phyloP scores from a whole-genome alignment of 2,797 vertebrate genomes.

The Acanthis flammea region DNA sequence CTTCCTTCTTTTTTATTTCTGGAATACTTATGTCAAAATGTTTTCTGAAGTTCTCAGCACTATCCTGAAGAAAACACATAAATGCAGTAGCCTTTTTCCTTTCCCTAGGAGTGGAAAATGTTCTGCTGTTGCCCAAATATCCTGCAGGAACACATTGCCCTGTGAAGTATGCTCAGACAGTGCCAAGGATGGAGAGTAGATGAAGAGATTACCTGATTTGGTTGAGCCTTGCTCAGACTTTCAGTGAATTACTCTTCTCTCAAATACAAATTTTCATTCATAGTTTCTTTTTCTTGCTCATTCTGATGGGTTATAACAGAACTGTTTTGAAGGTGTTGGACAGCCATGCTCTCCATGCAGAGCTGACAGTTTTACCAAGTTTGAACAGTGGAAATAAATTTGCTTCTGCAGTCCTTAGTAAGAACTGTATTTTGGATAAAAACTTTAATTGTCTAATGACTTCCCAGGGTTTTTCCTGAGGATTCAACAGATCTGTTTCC shows the following conservation, averaged over 20 bases:
- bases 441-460: background rate
- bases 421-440: background rate
- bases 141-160: background rate
- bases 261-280: background rate
- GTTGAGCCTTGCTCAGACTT: background rate
- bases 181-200: background rate
- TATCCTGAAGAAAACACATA: background rate
- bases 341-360: background rate
- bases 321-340: background rate
- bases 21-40: background rate
- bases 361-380: background rate
- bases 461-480: background rate
- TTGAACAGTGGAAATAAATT: background rate
- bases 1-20: background rate
- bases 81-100: background rate
- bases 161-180: background rate
- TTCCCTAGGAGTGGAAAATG: conserved; percentile 38
- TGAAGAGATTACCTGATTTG: background rate
- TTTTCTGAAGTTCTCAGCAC: background rate
- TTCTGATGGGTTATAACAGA: background rate
- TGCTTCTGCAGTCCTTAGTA: background rate
- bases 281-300: background rate
- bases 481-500: background rate
- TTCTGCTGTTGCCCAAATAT: background rate
- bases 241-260: background rate